Conservation (phyloP, 2,888 invertebrate species). For the Argynnis bischoffii region DNA sequence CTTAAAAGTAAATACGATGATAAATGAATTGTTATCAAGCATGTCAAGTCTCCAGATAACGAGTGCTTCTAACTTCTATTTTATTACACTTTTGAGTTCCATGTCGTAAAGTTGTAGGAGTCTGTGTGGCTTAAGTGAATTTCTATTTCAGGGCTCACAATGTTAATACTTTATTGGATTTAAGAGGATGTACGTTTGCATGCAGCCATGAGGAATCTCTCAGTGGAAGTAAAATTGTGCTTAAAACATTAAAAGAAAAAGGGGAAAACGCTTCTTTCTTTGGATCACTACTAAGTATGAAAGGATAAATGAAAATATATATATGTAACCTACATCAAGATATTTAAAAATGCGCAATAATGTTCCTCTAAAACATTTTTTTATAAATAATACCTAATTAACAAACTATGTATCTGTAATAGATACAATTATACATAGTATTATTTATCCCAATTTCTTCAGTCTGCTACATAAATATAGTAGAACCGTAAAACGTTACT, state of each 20-base stretch:
- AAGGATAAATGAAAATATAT: no score
- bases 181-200: slow-evolving; percentile 82
- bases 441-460: no score
- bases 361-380: no score
- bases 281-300: slow-evolving; percentile 79
- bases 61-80: slow-evolving; percentile 55
- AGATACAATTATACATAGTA: no score
- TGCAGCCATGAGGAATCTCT: slow-evolving; percentile 79
- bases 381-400: no score
- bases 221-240: slow-evolving; percentile 79
- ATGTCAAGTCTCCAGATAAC: slow-evolving; percentile 73
- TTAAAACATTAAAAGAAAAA: slow-evolving; percentile 77
- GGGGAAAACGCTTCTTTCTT: slow-evolving; percentile 84
- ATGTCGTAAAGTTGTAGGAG: slow-evolving; percentile 45
- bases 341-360: no score
- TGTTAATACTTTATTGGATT: slow-evolving; percentile 80
- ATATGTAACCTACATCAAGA: no score
- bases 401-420: no score
- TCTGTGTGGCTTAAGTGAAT: slow-evolving; percentile 5
- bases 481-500: no score
- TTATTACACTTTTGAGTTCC: slow-evolving; percentile 61
- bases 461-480: no score
- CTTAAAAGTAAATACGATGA: slow-evolving; percentile 52
- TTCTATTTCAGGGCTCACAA: slow-evolving; percentile 73
- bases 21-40: slow-evolving; percentile 72